Evolutionary conservation across 2,888 invertebrate genomes (phyloP).

Genomic region (Sycophila texana): DNA sequence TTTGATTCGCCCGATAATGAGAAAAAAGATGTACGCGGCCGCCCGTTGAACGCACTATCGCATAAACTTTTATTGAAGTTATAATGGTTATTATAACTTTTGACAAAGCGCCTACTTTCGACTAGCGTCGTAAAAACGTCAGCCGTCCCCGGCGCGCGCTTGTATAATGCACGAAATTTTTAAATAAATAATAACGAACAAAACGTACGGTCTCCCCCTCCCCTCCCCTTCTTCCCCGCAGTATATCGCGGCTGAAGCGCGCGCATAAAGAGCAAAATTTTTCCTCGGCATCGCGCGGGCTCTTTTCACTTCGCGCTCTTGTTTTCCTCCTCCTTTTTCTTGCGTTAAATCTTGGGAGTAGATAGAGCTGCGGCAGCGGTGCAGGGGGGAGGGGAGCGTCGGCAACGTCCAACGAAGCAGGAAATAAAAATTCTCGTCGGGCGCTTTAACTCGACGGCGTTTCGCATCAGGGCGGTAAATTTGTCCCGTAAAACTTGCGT

Average conservation of each 20-base stretch:
- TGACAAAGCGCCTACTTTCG: constrained; percentile 1
- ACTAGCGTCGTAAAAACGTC: neutral
- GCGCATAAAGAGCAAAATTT: neutral
- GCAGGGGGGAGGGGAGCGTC: neutral
- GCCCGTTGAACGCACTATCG: neutral
- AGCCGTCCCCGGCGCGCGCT: neutral
- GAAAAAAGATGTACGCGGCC: neutral
- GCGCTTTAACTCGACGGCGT: constrained; percentile 10
- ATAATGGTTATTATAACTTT: constrained; percentile 44
- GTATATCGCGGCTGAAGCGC: too few relatives aligned
- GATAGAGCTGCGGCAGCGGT: constrained; percentile 7
- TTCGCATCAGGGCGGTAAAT: constrained; percentile 30
- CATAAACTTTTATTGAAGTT: constrained; percentile 27
- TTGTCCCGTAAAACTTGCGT: constrained; percentile 31
- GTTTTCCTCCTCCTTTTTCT: constrained; percentile 4
- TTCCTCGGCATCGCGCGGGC: neutral
- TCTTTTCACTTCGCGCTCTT: constrained; percentile 2
- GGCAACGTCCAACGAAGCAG: constrained; percentile 21
- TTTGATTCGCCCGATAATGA: neutral
- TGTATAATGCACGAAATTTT: neutral
- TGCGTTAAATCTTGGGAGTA: constrained; percentile 20
- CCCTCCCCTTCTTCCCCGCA: too few relatives aligned
- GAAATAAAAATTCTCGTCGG: constrained; percentile 30
- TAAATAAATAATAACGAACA: constrained; percentile 14
- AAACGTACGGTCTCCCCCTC: too few relatives aligned